phyloP scores from a whole-genome alignment of 1,140 invertebrate species.

The Drosophila nikananu region DNA sequence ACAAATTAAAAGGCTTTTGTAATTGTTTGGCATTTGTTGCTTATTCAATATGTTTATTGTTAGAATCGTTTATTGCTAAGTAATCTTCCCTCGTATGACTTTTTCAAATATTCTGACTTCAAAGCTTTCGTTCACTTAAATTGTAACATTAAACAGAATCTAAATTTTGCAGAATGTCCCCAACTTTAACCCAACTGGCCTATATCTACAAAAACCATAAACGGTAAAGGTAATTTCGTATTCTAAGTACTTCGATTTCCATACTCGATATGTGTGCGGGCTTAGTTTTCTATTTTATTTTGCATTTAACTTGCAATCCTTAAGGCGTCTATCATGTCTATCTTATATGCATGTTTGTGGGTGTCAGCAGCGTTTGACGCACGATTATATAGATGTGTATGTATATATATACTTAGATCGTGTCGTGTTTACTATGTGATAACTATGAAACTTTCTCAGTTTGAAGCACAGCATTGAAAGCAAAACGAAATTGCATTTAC shows the following conservation, averaged over 20 bases:
- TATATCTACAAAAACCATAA: slow-evolving; percentile 29
- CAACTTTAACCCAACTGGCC: background rate
- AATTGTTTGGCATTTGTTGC: slow-evolving; percentile 2
- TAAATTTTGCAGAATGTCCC: background rate
- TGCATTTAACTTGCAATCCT: slow-evolving; percentile 63
- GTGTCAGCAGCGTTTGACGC: slow-evolving; percentile 66
- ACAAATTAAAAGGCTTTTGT: background rate
- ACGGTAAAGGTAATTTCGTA: slow-evolving; percentile 1
- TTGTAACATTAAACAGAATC: background rate
- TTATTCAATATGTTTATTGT: background rate
- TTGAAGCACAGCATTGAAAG: slow-evolving; percentile 67
- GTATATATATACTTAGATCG: slow-evolving; percentile 34
- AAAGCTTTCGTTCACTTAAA: slow-evolving; percentile 3
- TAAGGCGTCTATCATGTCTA: slow-evolving; percentile 59
- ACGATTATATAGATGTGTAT: slow-evolving; percentile 52
- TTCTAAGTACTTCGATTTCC: slow-evolving; percentile 52
- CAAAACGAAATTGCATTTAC: slow-evolving; percentile 67
- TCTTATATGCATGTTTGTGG: slow-evolving; percentile 26
- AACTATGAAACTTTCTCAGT: slow-evolving; percentile 46
- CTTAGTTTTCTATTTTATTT: slow-evolving; percentile 44
- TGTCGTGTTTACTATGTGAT: slow-evolving; percentile 32
- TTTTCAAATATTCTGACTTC: background rate
- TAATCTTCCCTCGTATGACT: background rate
- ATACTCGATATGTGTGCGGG: slow-evolving; percentile 67
- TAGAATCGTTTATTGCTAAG: too few relatives aligned